A percentile compares a stretch with the other conserved stretches of the same genome.
phyloP scores from a whole-genome alignment of 2,888 invertebrate species.

The Metalampra italica region DNA sequence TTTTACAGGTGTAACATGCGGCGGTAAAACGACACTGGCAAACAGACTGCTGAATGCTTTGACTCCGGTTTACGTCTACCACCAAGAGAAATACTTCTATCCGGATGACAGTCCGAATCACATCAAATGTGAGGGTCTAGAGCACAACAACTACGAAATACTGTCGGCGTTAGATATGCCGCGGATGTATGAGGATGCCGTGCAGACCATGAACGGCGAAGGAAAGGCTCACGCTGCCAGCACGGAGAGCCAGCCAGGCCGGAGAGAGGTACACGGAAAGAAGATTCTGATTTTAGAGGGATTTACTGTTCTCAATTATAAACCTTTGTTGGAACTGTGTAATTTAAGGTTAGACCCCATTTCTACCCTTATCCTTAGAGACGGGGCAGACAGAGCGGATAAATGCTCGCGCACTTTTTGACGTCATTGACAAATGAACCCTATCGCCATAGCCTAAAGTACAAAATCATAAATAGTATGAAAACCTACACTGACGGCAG shows the following conservation, averaged over 20 bases:
- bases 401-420: no score
- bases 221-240: neutral
- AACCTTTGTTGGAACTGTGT: slow-evolving; percentile 82
- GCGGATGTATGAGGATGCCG: slow-evolving; percentile 63
- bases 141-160: slow-evolving; percentile 87
- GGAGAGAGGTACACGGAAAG: slow-evolving; percentile 28
- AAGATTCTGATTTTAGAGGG: slow-evolving; percentile 86
- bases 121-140: slow-evolving; percentile 42
- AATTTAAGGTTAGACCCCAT: slow-evolving; percentile 66
- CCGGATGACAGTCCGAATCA: slow-evolving; percentile 82
- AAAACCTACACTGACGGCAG: no score
- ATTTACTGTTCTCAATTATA: slow-evolving; percentile 85
- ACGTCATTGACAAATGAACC: no score
- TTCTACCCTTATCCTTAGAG: no score
- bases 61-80: slow-evolving; percentile 74
- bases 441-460: no score
- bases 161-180: slow-evolving; percentile 85
- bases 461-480: no score
- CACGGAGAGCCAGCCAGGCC: neutral
- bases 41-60: slow-evolving; percentile 67
- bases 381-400: no score
- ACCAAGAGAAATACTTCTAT: slow-evolving; percentile 87
- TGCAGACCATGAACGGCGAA: neutral
- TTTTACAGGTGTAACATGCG: slow-evolving; percentile 83
- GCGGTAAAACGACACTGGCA: slow-evolving; percentile 89